Conservation (phyloP, 2,888 invertebrate genomes). For the Plusia festucae region DNA sequence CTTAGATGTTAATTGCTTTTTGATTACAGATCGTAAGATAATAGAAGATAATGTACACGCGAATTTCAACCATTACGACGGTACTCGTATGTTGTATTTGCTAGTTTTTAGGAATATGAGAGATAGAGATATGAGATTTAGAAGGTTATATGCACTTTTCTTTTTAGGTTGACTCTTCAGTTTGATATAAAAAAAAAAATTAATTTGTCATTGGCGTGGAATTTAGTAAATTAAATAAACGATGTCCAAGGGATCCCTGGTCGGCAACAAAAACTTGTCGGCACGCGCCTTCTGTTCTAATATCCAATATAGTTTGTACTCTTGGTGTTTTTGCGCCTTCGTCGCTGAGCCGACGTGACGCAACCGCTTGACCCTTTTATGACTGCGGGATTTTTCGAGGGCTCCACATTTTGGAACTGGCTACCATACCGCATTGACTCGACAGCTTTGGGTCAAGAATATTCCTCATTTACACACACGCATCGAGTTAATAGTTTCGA, state of each 20-base stretch:
- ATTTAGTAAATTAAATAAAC: slow-evolving; percentile 77
- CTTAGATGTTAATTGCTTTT: slow-evolving; percentile 35
- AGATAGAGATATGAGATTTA: no score
- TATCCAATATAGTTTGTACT: slow-evolving; percentile 87
- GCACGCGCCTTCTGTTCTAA: slow-evolving; percentile 86
- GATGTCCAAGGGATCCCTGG: slow-evolving; percentile 64
- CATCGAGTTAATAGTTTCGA: not conserved
- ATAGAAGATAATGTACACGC: slow-evolving; percentile 4
- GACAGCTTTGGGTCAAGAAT: slow-evolving; percentile 41
- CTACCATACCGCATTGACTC: slow-evolving; percentile 31
- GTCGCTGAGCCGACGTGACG: slow-evolving; percentile 74
- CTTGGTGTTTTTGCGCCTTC: slow-evolving; percentile 79
- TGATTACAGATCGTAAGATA: slow-evolving; percentile 23
- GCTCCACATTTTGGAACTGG: slow-evolving; percentile 47
- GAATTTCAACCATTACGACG: not conserved
- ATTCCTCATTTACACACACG: slow-evolving; percentile 9
- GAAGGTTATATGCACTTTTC: no score
- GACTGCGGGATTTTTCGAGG: slow-evolving; percentile 75
- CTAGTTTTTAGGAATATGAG: no score
- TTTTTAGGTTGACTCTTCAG: no score
- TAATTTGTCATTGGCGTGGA: slow-evolving; percentile 53
- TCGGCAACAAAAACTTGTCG: slow-evolving; percentile 75
- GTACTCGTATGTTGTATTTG: slow-evolving; percentile 2
- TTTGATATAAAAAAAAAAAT: no score
- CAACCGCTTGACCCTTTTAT: slow-evolving; percentile 86